Percentiles rank a stretch among this genome's conserved stretches.
Conservation (phyloP, 1,140 invertebrate species). For the Drosophila mauritiana region DNA sequence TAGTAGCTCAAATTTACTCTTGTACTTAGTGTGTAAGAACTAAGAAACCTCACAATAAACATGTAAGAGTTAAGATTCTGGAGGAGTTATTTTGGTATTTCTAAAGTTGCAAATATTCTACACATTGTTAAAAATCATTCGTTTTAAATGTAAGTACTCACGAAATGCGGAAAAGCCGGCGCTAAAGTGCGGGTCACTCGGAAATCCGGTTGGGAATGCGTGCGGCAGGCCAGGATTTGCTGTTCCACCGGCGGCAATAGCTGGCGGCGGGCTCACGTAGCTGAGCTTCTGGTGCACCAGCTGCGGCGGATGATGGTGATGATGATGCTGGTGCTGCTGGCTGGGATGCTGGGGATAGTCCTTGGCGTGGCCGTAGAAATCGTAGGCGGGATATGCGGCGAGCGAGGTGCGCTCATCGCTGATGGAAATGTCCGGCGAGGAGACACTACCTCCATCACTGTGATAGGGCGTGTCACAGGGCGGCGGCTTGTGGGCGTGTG, state of each 20-base stretch:
- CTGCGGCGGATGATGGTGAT: constrained; percentile 6
- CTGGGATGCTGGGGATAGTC: constrained; percentile 33
- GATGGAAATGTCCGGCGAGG: constrained; percentile 79
- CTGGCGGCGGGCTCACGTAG: constrained; percentile 9
- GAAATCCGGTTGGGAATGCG: constrained; percentile 52
- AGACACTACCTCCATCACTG: constrained; percentile 74
- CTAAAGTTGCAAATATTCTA: too few relatives aligned
- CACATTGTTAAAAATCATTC: too few relatives aligned
- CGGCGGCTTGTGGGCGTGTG: constrained; percentile 39
- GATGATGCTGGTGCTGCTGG: constrained; percentile 6
- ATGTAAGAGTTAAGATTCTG: constrained; percentile 8
- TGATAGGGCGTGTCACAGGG: constrained; percentile 71
- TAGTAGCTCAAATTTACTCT: constrained; percentile 46
- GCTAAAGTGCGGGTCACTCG: constrained; percentile 69
- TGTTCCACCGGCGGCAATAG: constrained; percentile 8
- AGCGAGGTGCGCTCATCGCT: constrained; percentile 69
- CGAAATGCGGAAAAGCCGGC: constrained; percentile 80
- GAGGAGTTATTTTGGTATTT: too few relatives aligned
- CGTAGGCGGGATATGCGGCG: constrained; percentile 50
- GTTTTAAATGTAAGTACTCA: constrained; percentile 47
- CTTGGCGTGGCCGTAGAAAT: constrained; percentile 45
- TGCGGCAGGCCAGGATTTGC: constrained; percentile 51
- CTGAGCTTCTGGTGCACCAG: constrained; percentile 16
- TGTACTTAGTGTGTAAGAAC: constrained; percentile 41
- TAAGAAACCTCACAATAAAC: constrained; percentile 50